Evolutionary conservation across 2,113 vertebrate genomes (phyloP), one percentile per base, ranked within the genome.

Genomic region (Polypterus senegalus): DNA sequence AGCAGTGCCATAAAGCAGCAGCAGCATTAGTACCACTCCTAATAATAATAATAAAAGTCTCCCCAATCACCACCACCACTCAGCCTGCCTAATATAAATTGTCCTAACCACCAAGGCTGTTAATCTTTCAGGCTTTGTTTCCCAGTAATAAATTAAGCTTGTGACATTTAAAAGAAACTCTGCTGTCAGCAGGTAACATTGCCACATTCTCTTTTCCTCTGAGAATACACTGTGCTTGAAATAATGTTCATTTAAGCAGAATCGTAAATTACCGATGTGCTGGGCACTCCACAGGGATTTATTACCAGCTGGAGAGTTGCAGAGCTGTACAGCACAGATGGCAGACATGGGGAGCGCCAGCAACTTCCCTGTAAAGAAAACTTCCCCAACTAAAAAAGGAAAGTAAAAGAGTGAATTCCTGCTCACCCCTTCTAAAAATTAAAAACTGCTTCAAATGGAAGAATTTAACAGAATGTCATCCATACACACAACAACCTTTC

Each of bases 201-300:
- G 54, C 54, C 54, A 55, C 47, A 11, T 60, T 48, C 47, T 60
- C 59, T 48, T 5, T 10, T 10, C 45, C 44, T 60, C 48, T 60
- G 59, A 60, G 47, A 9, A 48, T 48, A 48, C 47, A 48, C 27
- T 7, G 59, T 48, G 48, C 59, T 60, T 60, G 49, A 60, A 60
- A 60, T 60, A 60, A 60, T 60, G 59, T 51, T 60, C 48, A 49
- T 60, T 60, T 60, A 60, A 49, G 59, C 59, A 60, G 59, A 60
- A 47, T 60, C 47, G 59, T 60, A 60, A 60, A 60, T 60, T 51
- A 60, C 48, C 48, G 59, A 7, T 7, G 59, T 49, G 44, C 54
- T 3, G 54, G 54, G 43, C 54, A 3, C 10, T 55, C 54, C 54
- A 3, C 46, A 47, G 58, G 45, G 58, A 47, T 46, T 55, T 55